Base-by-base conservation (phyloP, 2,113 vertebrate genomes). In the Equus quagga region DNA sequence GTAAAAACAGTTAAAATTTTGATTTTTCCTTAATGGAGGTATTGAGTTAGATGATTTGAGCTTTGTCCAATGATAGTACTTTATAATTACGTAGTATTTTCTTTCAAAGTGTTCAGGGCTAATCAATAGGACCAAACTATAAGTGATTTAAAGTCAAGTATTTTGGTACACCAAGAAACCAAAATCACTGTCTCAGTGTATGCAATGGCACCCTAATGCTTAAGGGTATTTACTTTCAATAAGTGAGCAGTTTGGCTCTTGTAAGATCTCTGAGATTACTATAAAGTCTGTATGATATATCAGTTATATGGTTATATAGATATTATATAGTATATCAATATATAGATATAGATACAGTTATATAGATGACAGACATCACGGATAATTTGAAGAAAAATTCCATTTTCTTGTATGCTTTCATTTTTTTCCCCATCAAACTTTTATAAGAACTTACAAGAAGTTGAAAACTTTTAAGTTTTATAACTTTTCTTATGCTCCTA, bases 1-100 rank as follows among this genome's bases (percentile, higher is more conserved):
- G 17, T 89, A 73, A 78, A 96, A 73, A 78, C 33, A 69, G 31
- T 60, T 70, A 15, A 89, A 92, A 89, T 95, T 3, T 75, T 94
- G 26, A 95, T 65, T 73, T 73, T 95, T 81, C 54, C 49, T 87
- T 92, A 87, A 87, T 41, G 13, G 62, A 86, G 6, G 23, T 94
- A 82, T 8, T 95, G 26, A 58, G 10, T 70, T 89, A 54, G 41
- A 44, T 41, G 81, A 79, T 95, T 86, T 56, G 13, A 70, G 6
- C 36, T 80, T 94, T 84, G 31, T 31, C 51, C 65, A 94, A 56
- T 75, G 78, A 75, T 26, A 92, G 56, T 8, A 87, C 13, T 91
- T 93, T 65, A 85, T 51, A 91, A 81, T 84, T 83, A 88, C 7
- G 19, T 41, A 95, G 7, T 72, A 70, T 69, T 86, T 90, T 79